Evolutionary conservation across 2,113 vertebrate genomes (phyloP).

Genomic region (Antechinus flavipes): DNA sequence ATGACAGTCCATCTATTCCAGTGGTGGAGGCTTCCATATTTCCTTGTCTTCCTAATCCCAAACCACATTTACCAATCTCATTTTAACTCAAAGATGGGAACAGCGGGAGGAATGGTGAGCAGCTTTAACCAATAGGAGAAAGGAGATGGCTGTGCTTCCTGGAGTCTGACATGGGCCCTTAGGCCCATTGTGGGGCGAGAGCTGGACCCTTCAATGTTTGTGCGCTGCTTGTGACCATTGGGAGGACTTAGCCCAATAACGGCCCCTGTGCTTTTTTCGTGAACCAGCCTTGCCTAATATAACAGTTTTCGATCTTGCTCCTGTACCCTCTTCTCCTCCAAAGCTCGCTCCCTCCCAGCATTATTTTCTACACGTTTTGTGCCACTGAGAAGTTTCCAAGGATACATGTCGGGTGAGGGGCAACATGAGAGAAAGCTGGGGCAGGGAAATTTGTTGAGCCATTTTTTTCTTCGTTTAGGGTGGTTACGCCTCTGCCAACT

Average conservation of each 20-base stretch:
- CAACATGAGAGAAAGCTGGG: conserved; percentile 26
- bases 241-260: conserved; percentile 58
- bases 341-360: conserved; percentile 53
- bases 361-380: conserved; percentile 63
- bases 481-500: conserved; percentile 47
- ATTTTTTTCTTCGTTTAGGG: conserved; percentile 50
- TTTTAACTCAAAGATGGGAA: conserved; percentile 66
- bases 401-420: conserved; percentile 52
- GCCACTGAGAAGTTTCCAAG: conserved; percentile 63
- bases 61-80: conserved; percentile 27
- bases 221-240: conserved; percentile 64
- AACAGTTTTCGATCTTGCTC: conserved; percentile 64
- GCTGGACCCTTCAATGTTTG: conserved; percentile 44
- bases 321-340: conserved; percentile 54
- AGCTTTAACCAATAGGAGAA: conserved; percentile 55
- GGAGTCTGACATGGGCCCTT: conserved; percentile 50
- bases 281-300: conserved; percentile 72
- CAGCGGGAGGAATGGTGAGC: conserved; percentile 59
- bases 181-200: conserved; percentile 49
- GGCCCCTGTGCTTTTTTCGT: conserved; percentile 69
- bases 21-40: conserved; percentile 56
- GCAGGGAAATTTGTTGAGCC: conserved; percentile 4
- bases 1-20: conserved; percentile 28
- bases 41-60: conserved; percentile 57
- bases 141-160: conserved; percentile 53